Evolutionary conservation across 2,888 invertebrate genomes (phyloP), one percentile per base, ranked within the genome.

Genomic region (Taphrorychus bicolor): DNA sequence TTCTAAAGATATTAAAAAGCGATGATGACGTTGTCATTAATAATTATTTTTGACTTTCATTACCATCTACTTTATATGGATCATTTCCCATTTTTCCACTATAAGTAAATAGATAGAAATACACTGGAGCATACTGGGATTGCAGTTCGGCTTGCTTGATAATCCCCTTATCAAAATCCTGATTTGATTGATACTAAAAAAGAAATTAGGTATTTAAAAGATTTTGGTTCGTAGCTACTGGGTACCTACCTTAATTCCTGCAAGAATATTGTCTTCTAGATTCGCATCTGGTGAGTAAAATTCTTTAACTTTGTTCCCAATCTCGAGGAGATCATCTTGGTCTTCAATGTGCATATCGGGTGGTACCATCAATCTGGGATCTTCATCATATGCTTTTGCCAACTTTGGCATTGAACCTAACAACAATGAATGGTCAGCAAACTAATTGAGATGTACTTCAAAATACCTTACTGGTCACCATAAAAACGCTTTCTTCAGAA

Each of bases 61-160:
- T 57, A 57, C 57, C 57, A 21, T 57, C 19, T 22, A 57, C 1
- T 19, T 3, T n/a, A n/a, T 57, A 19, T 1, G 22, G 62, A 24
- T 69, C 64, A 40, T 69, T 66, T 2, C 69, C 67, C 64, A 71
- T 54, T 51, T 56, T 59, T 2, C 70, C 75, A 61, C 70, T 69
- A 53, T 74, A 73, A 5, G 72, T 72, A 59, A 75, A 75, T 48
- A 72, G 66, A 41, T 75, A 75, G n/a, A 74, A 69, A 56, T 71
- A 73, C 5, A 75, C 73, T 14, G 72, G 71, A 16, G 54, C 58
- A 62, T 67, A 70, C 53, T 52, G 65, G 5, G 74, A 72, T 42
- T 73, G 71, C 3, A 75, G 49, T 52, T 71, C 70, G 5, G 74
- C 75, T 22, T 71, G 70, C 56, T 73, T 73, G 5, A 75, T 71